A percentile compares a stretch with the other conserved stretches of the same genome.
Conservation (phyloP, 2,797 vertebrate genomes). For the Gorsachius magnificus region DNA sequence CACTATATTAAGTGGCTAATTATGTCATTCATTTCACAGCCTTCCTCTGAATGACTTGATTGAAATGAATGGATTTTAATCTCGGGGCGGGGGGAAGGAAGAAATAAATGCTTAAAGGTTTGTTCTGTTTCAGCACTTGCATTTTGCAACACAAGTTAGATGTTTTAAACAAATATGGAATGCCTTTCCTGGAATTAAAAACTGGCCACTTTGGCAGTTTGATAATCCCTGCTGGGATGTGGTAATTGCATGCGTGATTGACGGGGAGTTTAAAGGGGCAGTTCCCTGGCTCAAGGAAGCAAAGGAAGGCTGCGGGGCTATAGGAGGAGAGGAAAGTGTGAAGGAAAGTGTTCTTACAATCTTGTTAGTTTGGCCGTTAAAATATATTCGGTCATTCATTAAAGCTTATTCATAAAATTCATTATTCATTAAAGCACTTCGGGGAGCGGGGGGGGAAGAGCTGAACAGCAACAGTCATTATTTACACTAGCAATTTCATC, state of each 20-base stretch:
- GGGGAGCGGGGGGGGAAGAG: not conserved
- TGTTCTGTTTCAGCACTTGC: not conserved
- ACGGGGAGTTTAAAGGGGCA: not conserved
- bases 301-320: not conserved
- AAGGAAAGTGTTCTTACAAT: not conserved
- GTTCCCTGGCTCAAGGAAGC: not conserved
- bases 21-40: slow-evolving; percentile 70
- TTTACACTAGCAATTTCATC: slow-evolving; percentile 19
- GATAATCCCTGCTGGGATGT: not conserved
- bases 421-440: slow-evolving; percentile 44
- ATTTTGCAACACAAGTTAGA: not conserved
- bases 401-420: slow-evolving; percentile 56
- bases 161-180: not conserved
- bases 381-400: slow-evolving; percentile 48
- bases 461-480: slow-evolving; percentile 6
- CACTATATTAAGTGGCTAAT: slow-evolving; percentile 70
- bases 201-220: not conserved
- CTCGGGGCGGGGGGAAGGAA: not conserved
- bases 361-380: slow-evolving; percentile 14
- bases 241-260: not conserved
- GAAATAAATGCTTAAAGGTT: slow-evolving; percentile 9
- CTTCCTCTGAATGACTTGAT: slow-evolving; percentile 65
- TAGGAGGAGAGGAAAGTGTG: not conserved
- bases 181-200: not conserved
- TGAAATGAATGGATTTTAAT: slow-evolving; percentile 63